A percentile compares a stretch with the other conserved stretches of the same genome.
Conservation (phyloP, 2,797 vertebrate species). For the Tachyglossus aculeatus region DNA sequence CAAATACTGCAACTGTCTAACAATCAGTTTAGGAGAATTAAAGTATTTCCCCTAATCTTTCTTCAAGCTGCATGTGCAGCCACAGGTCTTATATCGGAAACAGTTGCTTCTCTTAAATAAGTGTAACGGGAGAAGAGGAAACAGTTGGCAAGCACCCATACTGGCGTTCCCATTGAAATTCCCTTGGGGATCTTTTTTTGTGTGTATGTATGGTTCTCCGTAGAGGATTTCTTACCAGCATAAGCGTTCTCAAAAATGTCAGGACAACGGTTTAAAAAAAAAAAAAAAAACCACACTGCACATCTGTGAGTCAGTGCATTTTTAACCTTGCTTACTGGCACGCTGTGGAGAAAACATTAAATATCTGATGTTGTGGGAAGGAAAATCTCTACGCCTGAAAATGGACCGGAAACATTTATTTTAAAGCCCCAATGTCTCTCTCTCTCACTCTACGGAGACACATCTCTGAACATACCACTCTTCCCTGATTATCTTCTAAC, state of each 20-base stretch:
- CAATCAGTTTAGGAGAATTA: slow-evolving; percentile 2
- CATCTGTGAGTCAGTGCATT: not conserved
- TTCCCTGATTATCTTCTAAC: no score
- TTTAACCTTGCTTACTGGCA: no score
- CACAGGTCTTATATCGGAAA: not conserved
- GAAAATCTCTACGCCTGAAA: slow-evolving; percentile 8
- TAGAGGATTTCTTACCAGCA: not conserved
- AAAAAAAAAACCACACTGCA: no score
- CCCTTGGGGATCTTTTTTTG: not conserved
- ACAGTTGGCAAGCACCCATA: not conserved
- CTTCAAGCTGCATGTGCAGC: not conserved
- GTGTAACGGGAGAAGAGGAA: slow-evolving; percentile 2
- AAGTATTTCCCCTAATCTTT: not conserved
- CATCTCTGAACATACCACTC: no score
- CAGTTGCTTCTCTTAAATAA: slow-evolving; percentile 4
- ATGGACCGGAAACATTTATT: no score
- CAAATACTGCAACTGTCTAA: not conserved
- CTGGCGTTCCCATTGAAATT: not conserved
- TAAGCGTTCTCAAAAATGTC: slow-evolving; percentile 1
- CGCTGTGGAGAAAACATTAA: no score
- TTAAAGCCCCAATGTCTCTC: not conserved
- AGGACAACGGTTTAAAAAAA: slow-evolving; percentile 1
- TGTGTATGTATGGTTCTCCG: not conserved
- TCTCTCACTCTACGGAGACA: no score
- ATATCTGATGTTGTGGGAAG: no score